These are phyloP conservation scores for Gortyna flavago DNA, from an alignment of 2,888 invertebrate genomes.

Conservation along the genomic window DNA sequence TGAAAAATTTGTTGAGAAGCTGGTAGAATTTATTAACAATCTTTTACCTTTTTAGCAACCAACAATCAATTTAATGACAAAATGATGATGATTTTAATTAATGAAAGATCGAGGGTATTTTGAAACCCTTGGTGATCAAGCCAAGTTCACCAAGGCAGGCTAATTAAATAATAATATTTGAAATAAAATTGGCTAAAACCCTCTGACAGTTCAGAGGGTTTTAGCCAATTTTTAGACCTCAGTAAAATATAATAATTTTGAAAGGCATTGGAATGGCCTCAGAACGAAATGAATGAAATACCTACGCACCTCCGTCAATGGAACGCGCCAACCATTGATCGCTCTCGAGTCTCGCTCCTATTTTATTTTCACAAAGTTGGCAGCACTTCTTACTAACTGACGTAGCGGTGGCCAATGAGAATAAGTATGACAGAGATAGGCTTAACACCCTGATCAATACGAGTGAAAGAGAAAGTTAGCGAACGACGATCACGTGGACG, in stretches of 20 bases:
- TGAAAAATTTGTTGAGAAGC: neutral
- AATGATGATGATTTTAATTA: neutral
- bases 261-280: neutral
- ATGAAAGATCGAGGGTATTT: neutral
- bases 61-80: neutral
- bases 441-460: neutral
- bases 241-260: neutral
- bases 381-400: conserved; percentile 48
- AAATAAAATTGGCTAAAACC: neutral
- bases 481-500: conserved; percentile 43
- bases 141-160: neutral
- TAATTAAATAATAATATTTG: neutral
- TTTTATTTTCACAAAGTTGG: conserved; percentile 62
- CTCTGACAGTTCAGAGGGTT: too few species aligned
- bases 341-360: conserved; percentile 12
- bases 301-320: conserved; percentile 34
- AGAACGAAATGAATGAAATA: conserved; percentile 52
- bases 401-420: conserved; percentile 35
- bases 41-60: neutral
- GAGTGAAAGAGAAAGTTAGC: conserved; percentile 43
- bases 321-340: conserved; percentile 62
- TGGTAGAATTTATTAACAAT: neutral
- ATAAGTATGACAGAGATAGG: conserved; percentile 51
- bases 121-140: neutral
- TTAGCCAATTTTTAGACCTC: neutral